These are phyloP conservation scores for Campylomormyrus tamandua DNA, from an alignment of 2,113 vertebrate genomes.

Conservation along the genomic window DNA sequence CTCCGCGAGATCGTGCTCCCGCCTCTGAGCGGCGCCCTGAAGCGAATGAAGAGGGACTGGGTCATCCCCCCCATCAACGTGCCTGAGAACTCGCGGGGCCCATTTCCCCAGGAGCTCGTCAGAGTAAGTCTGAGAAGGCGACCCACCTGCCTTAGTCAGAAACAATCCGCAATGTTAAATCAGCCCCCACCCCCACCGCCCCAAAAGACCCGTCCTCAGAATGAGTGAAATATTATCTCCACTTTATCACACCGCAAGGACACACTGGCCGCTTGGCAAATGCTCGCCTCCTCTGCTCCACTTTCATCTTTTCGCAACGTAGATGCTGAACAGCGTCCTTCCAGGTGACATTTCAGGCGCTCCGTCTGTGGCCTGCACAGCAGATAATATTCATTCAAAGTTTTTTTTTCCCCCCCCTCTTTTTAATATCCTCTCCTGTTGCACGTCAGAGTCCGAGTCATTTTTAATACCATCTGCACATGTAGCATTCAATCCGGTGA, in stretches of 20 bases:
- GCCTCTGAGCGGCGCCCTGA: slow-evolving; percentile 66
- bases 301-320: neutral
- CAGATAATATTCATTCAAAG: neutral
- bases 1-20: slow-evolving; percentile 83
- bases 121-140: slow-evolving; percentile 64
- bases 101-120: slow-evolving; percentile 94
- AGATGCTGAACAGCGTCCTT: neutral
- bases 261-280: neutral
- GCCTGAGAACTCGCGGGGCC: slow-evolving; percentile 89
- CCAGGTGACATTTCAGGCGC: neutral
- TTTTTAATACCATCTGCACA: slow-evolving; percentile 10
- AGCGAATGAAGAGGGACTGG: slow-evolving; percentile 95
- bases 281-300: neutral
- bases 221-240: neutral
- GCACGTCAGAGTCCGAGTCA: neutral
- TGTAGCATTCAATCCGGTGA: slow-evolving; percentile 11
- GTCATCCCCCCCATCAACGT: slow-evolving; percentile 97
- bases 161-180: neutral
- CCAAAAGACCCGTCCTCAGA: neutral
- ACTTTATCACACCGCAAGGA: neutral
- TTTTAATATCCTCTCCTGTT: neutral
- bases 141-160: neutral
- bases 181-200: neutral
- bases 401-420: neutral
- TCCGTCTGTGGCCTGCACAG: neutral